These are phyloP conservation scores for Empis livida DNA, from an alignment of 2,888 invertebrate genomes.

Conservation along the genomic window DNA sequence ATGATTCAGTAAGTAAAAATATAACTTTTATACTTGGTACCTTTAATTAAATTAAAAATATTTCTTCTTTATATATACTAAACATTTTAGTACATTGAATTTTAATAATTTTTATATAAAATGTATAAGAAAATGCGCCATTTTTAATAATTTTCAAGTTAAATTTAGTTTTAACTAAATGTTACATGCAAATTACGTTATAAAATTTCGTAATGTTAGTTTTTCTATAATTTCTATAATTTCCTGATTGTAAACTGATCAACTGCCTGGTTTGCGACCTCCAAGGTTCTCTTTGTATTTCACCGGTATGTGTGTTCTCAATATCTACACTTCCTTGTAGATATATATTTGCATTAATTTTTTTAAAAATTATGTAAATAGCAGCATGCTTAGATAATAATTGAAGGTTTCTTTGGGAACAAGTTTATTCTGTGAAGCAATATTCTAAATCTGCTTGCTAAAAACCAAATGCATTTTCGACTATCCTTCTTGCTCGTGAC, in stretches of 20 bases:
- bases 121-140: no score
- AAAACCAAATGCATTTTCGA: slow-evolving; percentile 14
- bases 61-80: no score
- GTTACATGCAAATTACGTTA: no score
- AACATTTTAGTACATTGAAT: no score
- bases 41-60: no score
- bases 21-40: no score
- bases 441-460: slow-evolving; percentile 17
- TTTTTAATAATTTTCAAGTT: no score
- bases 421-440: slow-evolving; percentile 5
- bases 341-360: background rate
- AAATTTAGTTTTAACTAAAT: no score
- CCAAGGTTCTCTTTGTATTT: slow-evolving; percentile 1
- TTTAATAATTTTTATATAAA: no score
- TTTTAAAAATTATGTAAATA: slow-evolving; percentile 10
- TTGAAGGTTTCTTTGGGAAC: slow-evolving; percentile 6
- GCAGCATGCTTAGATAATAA: slow-evolving; percentile 6
- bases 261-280: background rate
- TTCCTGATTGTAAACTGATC: background rate
- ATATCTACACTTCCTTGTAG: slow-evolving; percentile 1
- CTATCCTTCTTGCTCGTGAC: slow-evolving; percentile 10
- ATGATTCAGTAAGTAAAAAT: no score
- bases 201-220: no score
- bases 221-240: background rate
- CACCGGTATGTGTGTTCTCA: background rate